phyloP scores from a whole-genome alignment of 2,113 vertebrate genomes.

The Pseudopipra pipra region DNA sequence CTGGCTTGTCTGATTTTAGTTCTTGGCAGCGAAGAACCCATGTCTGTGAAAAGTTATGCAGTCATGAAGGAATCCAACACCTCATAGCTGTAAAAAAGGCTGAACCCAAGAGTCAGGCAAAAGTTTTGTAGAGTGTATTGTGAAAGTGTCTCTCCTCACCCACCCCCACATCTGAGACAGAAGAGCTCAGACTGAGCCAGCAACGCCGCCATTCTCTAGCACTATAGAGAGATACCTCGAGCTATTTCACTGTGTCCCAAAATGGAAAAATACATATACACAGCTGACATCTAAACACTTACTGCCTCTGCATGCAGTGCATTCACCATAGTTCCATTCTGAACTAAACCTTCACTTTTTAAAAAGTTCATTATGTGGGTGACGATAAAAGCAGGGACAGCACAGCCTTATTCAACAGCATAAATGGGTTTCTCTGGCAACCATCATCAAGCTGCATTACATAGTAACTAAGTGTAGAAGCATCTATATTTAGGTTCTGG shows the following conservation, averaged over 20 bases:
- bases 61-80: neutral
- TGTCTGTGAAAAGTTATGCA: neutral
- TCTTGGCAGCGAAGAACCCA: neutral
- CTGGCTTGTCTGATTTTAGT: neutral
- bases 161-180: neutral
- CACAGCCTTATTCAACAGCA: constrained; percentile 50
- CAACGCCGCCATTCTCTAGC: neutral
- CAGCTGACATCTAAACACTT: constrained; percentile 33
- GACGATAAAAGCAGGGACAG: constrained; percentile 57
- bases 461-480: constrained; percentile 57
- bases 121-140: neutral
- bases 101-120: neutral
- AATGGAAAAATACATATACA: neutral
- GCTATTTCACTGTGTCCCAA: neutral
- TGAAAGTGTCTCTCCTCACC: neutral
- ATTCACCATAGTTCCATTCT: constrained; percentile 2
- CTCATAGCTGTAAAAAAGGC: neutral
- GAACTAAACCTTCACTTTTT: constrained; percentile 23
- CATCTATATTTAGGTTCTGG: constrained; percentile 60
- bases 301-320: neutral
- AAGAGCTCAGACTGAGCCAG: neutral
- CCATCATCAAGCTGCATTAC: constrained; percentile 57
- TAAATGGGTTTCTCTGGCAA: constrained; percentile 72
- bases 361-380: constrained; percentile 65
- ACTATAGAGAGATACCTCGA: neutral